Conservation (phyloP, 2,888 invertebrate genomes). For the Acanthosepion esculentum region DNA sequence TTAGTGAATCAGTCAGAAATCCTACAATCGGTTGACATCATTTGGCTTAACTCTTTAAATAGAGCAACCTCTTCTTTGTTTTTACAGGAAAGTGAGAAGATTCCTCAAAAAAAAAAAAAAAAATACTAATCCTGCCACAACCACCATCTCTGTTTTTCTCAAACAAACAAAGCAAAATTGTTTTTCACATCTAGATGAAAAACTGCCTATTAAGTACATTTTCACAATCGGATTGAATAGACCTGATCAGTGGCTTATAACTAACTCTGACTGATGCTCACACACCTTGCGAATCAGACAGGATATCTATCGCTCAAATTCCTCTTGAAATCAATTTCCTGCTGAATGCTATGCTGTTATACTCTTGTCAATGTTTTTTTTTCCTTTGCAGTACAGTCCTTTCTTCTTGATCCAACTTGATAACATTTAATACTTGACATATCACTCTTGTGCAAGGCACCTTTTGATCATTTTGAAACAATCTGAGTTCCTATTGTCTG, state of each 20-base stretch:
- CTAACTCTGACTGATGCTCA: constrained; percentile 20
- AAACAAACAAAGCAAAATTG: constrained; percentile 9
- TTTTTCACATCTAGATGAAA: constrained; percentile 21
- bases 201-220: constrained; percentile 10
- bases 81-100: constrained; percentile 17
- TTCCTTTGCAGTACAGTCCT: neutral
- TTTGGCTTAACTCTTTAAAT: constrained; percentile 9
- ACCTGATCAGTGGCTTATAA: constrained; percentile 21
- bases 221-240: constrained; percentile 33
- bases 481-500: constrained; percentile 17
- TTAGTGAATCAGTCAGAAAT: neutral
- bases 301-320: neutral
- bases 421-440: constrained; percentile 20
- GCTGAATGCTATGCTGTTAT: neutral
- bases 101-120: no score
- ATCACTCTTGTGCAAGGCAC: neutral
- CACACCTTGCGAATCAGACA: neutral
- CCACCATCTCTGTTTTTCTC: neutral
- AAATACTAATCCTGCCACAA: neutral
- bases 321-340: neutral
- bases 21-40: constrained; percentile 33
- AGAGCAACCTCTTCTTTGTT: neutral
- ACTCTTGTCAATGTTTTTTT: neutral
- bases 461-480: constrained; percentile 33
- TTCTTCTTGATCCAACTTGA: neutral